phyloP scores from a whole-genome alignment of 2,113 vertebrate species.

The Leuciscus idus region DNA sequence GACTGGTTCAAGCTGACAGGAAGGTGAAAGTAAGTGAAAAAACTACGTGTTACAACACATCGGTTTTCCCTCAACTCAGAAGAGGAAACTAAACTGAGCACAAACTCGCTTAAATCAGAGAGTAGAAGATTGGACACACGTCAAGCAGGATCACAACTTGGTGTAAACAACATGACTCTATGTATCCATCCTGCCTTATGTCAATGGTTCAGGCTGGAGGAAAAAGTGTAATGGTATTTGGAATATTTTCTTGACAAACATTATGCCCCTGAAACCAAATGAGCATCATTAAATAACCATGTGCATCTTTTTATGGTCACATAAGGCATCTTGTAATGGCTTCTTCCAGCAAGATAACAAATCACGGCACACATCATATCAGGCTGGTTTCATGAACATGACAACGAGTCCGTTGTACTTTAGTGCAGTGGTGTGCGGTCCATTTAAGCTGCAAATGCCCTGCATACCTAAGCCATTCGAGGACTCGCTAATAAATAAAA shows the following conservation, averaged over 20 bases:
- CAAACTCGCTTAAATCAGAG: background rate
- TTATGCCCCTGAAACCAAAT: background rate
- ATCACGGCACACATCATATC: background rate
- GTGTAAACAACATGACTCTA: background rate
- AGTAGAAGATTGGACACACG: background rate
- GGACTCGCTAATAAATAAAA: too few species aligned
- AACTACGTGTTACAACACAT: background rate
- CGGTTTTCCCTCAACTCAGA: background rate
- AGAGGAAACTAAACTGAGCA: constrained; percentile 1
- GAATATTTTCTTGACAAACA: background rate
- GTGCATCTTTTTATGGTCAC: background rate
- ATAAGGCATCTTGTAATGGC: background rate
- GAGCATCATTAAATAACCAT: background rate
- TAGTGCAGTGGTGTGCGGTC: too few species aligned
- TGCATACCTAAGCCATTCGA: too few species aligned
- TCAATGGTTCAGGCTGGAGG: background rate
- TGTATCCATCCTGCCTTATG: background rate
- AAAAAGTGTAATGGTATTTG: background rate
- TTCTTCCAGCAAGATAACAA: background rate
- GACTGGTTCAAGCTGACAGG: background rate
- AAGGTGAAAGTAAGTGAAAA: background rate
- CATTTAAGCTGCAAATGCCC: too few species aligned
- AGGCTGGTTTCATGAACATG: background rate
- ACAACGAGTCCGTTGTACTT: background rate
- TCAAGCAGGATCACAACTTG: background rate